Evolutionary conservation across 2,797 vertebrate species (phyloP), one percentile per base, ranked within the genome.

Genomic region (Cygnus olor): DNA sequence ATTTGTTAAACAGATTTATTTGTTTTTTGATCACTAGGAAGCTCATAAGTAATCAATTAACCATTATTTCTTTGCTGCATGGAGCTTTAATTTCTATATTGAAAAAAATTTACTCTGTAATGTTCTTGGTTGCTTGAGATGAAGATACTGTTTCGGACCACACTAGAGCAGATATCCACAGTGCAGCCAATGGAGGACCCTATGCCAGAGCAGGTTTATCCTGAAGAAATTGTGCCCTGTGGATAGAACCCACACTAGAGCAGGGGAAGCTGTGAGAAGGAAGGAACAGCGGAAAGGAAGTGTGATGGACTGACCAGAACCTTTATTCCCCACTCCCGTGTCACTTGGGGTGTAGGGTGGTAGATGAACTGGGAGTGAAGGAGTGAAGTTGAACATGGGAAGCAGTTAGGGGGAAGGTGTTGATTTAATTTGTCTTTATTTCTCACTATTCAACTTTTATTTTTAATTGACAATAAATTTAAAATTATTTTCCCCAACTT

Each of bases 291-390:
- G 36, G 42, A 49, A 22, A 15, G 25, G 11, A 77, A 22, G 8
- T 18, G 25, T 15, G 45, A 63, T 12, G 38, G 20, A 47, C 8
- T 68, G 47, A 68, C 20, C 21, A 27, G 40, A 27, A 9, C 2
- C 7, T 20, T 11, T 22, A 14, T 36, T 51, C 45, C 38, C 25
- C 44, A 53, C 17, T 51, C 15, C 14, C 20, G 45, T 25, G n/a
- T 13, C 1, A 1, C 4, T 40, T 34, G 2, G 2, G 16, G 11
- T 63, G 25, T 22, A 7, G 66, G 28, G 22, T 60, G 14, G 9
- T 49, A 42, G 7, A 49, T 32, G 8, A 63, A 14, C 30, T 56
- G 25, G 21, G 9, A 63, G 25, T 22, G 28, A n/a, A 88, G 28
- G 61, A 40, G 24, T 40, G 30, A 64, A 11, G 20, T 19, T 34